Base-by-base conservation (phyloP, 2,888 invertebrate species). In the Luperina testacea region DNA sequence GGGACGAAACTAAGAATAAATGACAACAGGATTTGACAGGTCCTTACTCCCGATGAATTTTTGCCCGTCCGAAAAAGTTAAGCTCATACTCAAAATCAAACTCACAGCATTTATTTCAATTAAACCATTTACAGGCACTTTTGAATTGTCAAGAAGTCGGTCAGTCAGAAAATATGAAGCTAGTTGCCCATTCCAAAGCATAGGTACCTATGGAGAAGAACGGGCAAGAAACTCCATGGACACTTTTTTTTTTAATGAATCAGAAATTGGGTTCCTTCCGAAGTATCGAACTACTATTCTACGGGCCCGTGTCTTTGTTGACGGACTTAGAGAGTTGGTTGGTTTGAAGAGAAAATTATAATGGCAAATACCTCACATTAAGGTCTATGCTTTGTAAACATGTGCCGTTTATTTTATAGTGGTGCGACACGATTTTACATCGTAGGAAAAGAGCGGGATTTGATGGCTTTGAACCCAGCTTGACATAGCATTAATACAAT, bases 321-420 rank as follows among this genome's bases (percentile, higher is more conserved):
- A 15, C 15, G 61, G 27, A 27, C 27, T n/a, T 13, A 11, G 11
- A n/a, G 59, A n/a, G 27, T 61, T 7, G 7, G 61, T 27, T 83
- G 75, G 72, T 80, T 83, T 85, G 83, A 88, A 87, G 78, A 75
- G 78, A 82, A 85, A 87, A 90, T 89, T 89, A 87, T 85, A 84
- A 84, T 80, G 73, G 82, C 80, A 65, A 82, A 87, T 83, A 84
- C 81, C 84, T 87, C 72, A 81, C 48, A 68, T 65, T 64, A 27
- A 61, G 82, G 85, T 84, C 80, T 83, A 91, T 87, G 85, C 78
- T 88, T 81, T 85, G 81, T 89, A 86, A 87, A 85, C 89, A 89
- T 87, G 90, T 88, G 57, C 89, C 73, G 74, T 75, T 69, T 76
- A 67, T 84, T 86, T 83, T 84, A 87, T 81, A 81, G 77, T 76